A percentile compares a stretch with the other conserved stretches of the same genome.
Evolutionary conservation across 2,888 invertebrate species (phyloP).

Genomic region (Mythimna ferrago): DNA sequence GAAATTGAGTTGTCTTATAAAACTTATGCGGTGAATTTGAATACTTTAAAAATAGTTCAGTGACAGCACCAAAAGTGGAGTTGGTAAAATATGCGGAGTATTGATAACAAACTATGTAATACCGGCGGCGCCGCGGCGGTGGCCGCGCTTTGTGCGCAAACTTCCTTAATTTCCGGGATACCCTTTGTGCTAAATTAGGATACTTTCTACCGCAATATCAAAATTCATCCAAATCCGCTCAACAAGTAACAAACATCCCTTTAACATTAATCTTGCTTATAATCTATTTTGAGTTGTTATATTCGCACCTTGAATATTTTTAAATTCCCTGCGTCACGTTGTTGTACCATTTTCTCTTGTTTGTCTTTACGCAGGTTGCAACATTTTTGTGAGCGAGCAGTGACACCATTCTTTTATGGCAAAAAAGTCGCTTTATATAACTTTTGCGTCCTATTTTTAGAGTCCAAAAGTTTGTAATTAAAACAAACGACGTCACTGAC

Average conservation of each 20-base stretch:
- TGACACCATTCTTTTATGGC: constrained; percentile 5
- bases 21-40: constrained; percentile 10
- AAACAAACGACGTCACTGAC: neutral
- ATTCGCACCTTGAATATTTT: constrained; percentile 23
- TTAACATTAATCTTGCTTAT: constrained; percentile 29
- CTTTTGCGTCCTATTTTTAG: constrained; percentile 21
- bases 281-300: constrained; percentile 24
- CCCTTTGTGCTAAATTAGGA: constrained; percentile 36
- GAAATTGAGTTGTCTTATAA: neutral
- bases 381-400: constrained; percentile 13
- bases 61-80: neutral
- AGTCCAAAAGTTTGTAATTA: constrained; percentile 4
- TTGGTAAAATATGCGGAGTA: constrained; percentile 17
- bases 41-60: constrained; percentile 16
- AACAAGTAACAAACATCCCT: constrained; percentile 35
- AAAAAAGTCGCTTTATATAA: constrained; percentile 20
- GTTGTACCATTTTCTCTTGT: constrained; percentile 8
- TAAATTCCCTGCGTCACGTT: constrained; percentile 23
- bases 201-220: constrained; percentile 45
- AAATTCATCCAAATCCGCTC: constrained; percentile 39
- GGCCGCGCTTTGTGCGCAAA: constrained; percentile 30
- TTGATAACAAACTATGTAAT: constrained; percentile 34
- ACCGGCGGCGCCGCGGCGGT: neutral
- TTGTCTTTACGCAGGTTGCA: constrained; percentile 5
- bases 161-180: constrained; percentile 34